phyloP scores from a whole-genome alignment of 2,797 vertebrate genomes.

The Urophycis tenuis region DNA sequence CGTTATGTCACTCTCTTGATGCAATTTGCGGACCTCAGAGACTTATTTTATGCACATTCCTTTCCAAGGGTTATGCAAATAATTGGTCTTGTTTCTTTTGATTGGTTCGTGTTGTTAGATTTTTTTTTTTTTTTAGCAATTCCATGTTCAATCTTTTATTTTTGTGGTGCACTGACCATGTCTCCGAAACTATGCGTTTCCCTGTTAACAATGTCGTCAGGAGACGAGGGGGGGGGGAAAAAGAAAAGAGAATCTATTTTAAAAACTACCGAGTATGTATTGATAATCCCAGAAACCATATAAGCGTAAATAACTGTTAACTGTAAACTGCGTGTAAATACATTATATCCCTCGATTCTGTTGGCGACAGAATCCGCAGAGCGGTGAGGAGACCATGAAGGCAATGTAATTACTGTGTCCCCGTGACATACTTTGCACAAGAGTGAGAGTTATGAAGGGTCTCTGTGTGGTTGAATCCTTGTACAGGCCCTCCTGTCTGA shows the following conservation, averaged over 20 bases:
- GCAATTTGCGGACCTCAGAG: conserved; percentile 21
- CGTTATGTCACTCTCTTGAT: conserved; percentile 27
- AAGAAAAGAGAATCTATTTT: conserved; percentile 42
- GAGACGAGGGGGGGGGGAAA: too few relatives aligned
- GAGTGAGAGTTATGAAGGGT: conserved; percentile 28
- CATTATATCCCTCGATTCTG: conserved; percentile 29
- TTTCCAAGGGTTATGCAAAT: conserved; percentile 53
- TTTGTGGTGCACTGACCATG: neutral
- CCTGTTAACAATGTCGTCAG: conserved; percentile 36
- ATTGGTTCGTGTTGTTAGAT: conserved; percentile 36
- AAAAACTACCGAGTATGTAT: conserved; percentile 41
- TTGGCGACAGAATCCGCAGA: conserved; percentile 22
- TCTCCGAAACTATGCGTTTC: conserved; percentile 25
- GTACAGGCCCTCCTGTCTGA: conserved; percentile 16
- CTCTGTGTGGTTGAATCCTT: conserved; percentile 31
- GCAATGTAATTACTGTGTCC: conserved; percentile 14
- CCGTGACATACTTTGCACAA: conserved; percentile 30
- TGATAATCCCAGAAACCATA: conserved; percentile 26
- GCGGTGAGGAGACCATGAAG: conserved; percentile 24
- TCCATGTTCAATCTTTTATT: conserved; percentile 33
- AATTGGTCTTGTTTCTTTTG: conserved; percentile 26
- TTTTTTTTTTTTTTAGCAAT: conserved; percentile 40
- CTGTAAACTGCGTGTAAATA: conserved; percentile 51
- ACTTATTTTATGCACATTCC: conserved; percentile 60
- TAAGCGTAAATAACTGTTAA: conserved; percentile 35